A percentile compares a stretch with the other conserved stretches of the same genome.
Conservation (phyloP, 1,140 invertebrate species). For the Drosophila ficusphila region DNA sequence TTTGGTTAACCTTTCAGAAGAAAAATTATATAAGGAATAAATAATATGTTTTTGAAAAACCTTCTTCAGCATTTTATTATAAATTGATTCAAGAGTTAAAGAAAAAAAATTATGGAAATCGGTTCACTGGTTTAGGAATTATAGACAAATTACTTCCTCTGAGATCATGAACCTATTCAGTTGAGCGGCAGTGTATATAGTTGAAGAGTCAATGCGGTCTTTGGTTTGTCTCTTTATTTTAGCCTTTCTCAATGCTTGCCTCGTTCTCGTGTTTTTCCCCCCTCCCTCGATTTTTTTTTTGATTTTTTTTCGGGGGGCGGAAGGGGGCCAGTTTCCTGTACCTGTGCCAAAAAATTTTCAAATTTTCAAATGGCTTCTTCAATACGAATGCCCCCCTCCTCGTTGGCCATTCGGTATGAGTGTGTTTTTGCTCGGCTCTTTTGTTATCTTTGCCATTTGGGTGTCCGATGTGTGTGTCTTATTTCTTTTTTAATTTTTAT, state of each 20-base stretch:
- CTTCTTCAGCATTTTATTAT: no score
- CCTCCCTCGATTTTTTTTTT: no score
- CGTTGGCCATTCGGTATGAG: conserved; percentile 30
- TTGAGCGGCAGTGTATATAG: no score
- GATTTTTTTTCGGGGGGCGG: neutral
- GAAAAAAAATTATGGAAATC: no score
- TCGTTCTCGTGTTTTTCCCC: neutral
- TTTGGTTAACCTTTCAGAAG: no score
- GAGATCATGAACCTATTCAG: no score
- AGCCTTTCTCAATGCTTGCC: conserved; percentile 43
- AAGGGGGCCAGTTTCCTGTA: conserved; percentile 56
- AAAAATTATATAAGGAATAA: no score
- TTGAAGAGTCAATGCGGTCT: conserved; percentile 81
- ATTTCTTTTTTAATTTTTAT: conserved; percentile 76
- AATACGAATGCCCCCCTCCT: conserved; percentile 44
- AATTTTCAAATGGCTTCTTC: conserved; percentile 83
- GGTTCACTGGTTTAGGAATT: no score
- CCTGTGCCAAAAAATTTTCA: conserved; percentile 82
- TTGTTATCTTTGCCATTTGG: conserved; percentile 74
- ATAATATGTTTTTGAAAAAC: no score
- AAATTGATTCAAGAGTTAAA: no score
- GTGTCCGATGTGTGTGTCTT: conserved; percentile 47
- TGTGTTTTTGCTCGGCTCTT: conserved; percentile 39
- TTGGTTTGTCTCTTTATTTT: conserved; percentile 81
- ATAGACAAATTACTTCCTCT: no score